Evolutionary conservation across 2,113 vertebrate species (phyloP).

Genomic region (Gnathonemus echidnorhynchus): DNA sequence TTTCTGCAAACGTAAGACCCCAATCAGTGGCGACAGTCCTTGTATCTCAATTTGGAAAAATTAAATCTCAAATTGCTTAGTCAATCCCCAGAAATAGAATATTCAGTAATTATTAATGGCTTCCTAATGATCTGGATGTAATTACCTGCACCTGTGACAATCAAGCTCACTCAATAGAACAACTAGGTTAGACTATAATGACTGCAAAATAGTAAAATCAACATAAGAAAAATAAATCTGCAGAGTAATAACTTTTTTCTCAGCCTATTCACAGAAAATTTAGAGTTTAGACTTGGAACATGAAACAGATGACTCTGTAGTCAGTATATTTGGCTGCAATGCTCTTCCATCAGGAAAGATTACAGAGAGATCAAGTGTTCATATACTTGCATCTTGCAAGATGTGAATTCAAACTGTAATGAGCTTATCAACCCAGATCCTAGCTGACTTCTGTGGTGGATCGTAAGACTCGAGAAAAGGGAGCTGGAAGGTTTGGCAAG

Average conservation of each 20-base stretch:
- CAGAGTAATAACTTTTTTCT: background rate
- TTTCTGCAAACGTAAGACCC: background rate
- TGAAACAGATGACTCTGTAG: background rate
- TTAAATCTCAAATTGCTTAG: background rate
- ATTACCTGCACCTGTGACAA: constrained; percentile 6
- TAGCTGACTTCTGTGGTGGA: background rate
- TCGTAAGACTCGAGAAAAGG: background rate
- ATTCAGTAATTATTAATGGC: background rate
- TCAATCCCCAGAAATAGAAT: background rate
- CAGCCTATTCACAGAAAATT: background rate
- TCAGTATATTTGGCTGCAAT: background rate
- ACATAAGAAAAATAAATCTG: background rate
- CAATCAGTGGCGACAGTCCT: background rate
- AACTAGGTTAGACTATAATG: background rate
- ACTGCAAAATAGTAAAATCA: background rate
- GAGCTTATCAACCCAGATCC: background rate
- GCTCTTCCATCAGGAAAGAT: background rate
- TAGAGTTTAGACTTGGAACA: background rate
- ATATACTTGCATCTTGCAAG: background rate
- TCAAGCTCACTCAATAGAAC: background rate
- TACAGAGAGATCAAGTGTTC: background rate
- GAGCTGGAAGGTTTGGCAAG: background rate
- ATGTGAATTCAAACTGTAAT: background rate
- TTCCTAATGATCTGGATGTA: constrained; percentile 6
- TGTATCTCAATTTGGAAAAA: background rate